Evolutionary conservation across 2,888 invertebrate species (phyloP), one percentile per base, ranked within the genome.

Genomic region (Orchesellides sinensis): DNA sequence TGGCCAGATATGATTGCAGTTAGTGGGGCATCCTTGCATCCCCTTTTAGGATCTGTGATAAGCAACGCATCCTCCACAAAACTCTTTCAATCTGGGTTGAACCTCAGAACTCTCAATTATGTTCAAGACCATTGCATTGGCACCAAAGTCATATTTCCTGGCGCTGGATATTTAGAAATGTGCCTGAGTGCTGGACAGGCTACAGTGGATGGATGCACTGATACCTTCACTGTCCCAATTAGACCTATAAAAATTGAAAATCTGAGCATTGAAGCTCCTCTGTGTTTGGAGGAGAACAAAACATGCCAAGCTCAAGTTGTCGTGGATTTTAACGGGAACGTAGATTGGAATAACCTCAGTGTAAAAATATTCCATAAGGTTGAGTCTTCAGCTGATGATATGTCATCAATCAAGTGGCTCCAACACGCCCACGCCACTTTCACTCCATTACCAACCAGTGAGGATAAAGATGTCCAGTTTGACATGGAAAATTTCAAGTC

Each of bases 151-250:
- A 29, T 81, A 0, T 81, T 81, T 45, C 80, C 80, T 1, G 61
- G 72, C 6, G 66, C 72, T 4, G 80, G 80, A 0, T 80, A 45
- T n/a, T 32, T 80, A 35, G 80, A 80, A 65, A 73, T 81, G 80
- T 54, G 66, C 12, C 12, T 81, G 3, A 25, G 45, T 0, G 80
- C 66, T n/a, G 80, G 80, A 6, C 27, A 66, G 5, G 72, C 73
- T 8, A 47, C 73, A 6, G 25, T 47, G 1, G 35, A 52, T 6
- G 47, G 52, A 17, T 23, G 5, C 29, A 40, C 23, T 17, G 79
- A 72, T 2, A n/a, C 1, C 5, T 65, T 40, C 8, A 1, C 14
- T 4, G 0, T 8, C 0, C 72, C 79, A 49, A n/a, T 8, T 1
- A 3, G 1, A 6, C 75, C 84, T 6, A 40, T 84, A 14, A 49